These are phyloP conservation scores for Dryocosmus kuriphilus DNA, from an alignment of 2,888 invertebrate genomes.

Conservation along the genomic window DNA sequence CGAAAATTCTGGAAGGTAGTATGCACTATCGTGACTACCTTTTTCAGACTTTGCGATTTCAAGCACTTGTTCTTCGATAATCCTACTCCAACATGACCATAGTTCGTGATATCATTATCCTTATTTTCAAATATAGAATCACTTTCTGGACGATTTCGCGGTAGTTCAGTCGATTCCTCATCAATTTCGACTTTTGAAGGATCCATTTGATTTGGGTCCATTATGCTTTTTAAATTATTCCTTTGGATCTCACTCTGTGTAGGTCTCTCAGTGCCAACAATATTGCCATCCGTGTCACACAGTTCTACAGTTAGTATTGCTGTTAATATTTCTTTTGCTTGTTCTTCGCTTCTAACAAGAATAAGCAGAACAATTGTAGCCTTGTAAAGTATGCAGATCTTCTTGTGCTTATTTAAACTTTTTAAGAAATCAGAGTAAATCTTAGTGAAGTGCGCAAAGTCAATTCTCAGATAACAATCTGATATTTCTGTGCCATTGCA, in stretches of 20 bases:
- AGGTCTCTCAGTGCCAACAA: background rate
- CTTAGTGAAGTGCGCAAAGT: conserved; percentile 47
- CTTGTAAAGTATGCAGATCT: conserved; percentile 33
- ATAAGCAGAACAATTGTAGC: conserved; percentile 43
- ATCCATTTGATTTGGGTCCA: too few species aligned
- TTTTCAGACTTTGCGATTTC: too few species aligned
- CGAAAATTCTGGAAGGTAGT: too few species aligned
- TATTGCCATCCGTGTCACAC: conserved; percentile 38
- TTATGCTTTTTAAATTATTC: background rate
- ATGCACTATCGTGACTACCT: too few species aligned
- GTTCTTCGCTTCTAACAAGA: background rate
- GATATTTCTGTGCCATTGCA: background rate
- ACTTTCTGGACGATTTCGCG: too few species aligned
- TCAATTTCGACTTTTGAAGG: too few species aligned
- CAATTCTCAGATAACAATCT: conserved; percentile 43
- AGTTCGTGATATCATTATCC: too few species aligned
- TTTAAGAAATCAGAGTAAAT: conserved; percentile 37
- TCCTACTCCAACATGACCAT: too few species aligned
- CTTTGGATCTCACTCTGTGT: background rate
- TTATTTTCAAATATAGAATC: too few species aligned
- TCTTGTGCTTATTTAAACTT: conserved; percentile 11
- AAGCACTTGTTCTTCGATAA: too few species aligned
- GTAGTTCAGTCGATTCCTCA: too few species aligned
- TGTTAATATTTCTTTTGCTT: conserved; percentile 7
- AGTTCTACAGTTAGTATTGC: background rate